Evolutionary conservation across 2,113 vertebrate genomes (phyloP), one percentile per base, ranked within the genome.

Genomic region (Arvicanthis niloticus): DNA sequence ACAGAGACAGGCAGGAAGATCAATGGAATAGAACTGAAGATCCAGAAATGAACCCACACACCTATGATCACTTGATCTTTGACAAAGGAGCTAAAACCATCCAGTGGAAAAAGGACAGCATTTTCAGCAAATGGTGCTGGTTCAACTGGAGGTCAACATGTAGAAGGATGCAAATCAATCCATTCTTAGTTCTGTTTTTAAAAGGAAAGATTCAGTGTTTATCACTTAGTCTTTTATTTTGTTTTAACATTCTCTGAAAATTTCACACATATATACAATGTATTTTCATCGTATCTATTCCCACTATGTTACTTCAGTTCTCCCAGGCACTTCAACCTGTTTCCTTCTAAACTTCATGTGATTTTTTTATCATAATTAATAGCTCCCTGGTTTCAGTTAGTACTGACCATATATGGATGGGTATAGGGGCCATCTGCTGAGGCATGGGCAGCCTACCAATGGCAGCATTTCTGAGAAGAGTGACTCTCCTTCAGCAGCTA

Each of bases 121-220:
- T n/a, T n/a, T n/a, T n/a, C n/a, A n/a, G n/a, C n/a, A n/a, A n/a
- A n/a, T n/a, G n/a, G n/a, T n/a, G n/a, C n/a, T n/a, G n/a, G n/a
- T n/a, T n/a, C n/a, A n/a, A n/a, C n/a, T n/a, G n/a, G n/a, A n/a
- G n/a, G n/a, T n/a, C n/a, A n/a, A n/a, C n/a, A n/a, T n/a, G n/a
- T n/a, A n/a, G n/a, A n/a, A n/a, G n/a, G n/a, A n/a, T n/a, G n/a
- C n/a, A n/a, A n/a, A n/a, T n/a, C n/a, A n/a, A n/a, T n/a, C n/a
- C n/a, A n/a, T n/a, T 40, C 72, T 40, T 73, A 73, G 72, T 88
- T 96, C 76, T 88, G 12, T 72, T 62, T 94, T 73, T 89, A 40
- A 72, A 51, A 53, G 72, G 15, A 22, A 87, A 7, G n/a, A 72
- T 60, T 72, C 76, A 78, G n/a, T 82, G 37, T 37, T 68, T 29